Percentiles rank a stretch among this genome's conserved stretches.
phyloP scores from a whole-genome alignment of 2,113 vertebrate genomes.

The Nesogale talazaci region DNA sequence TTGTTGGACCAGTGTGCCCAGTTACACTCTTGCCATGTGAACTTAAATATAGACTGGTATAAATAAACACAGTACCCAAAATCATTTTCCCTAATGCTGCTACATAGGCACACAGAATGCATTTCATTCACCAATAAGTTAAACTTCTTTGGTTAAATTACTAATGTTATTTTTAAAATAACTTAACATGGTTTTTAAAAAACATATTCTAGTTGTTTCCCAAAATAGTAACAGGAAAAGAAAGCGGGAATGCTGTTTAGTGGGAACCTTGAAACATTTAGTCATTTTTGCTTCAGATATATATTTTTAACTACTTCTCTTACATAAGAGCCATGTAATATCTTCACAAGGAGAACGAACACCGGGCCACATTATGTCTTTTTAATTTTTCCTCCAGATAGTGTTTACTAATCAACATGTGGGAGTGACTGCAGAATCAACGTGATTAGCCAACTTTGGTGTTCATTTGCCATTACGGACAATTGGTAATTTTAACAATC shows the following conservation, averaged over 20 bases:
- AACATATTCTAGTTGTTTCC: conserved; percentile 69
- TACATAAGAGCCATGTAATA: conserved; percentile 80
- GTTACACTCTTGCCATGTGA: not conserved
- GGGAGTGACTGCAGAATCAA: conserved; percentile 75
- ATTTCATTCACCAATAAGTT: conserved; percentile 10
- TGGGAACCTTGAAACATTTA: conserved; percentile 70
- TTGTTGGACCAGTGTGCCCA: not conserved
- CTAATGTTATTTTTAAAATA: not conserved
- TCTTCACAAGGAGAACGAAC: conserved; percentile 81
- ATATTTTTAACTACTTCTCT: conserved; percentile 76
- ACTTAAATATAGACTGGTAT: conserved; percentile 40
- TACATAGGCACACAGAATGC: not conserved
- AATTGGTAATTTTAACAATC: conserved; percentile 87
- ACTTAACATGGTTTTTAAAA: conserved; percentile 58
- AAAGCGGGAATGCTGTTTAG: conserved; percentile 69
- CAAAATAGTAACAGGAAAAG: conserved; percentile 73
- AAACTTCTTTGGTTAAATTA: conserved; percentile 39
- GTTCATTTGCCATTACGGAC: conserved; percentile 82
- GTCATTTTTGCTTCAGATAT: conserved; percentile 68
- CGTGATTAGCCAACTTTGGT: conserved; percentile 72
- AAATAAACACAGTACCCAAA: conserved; percentile 37
- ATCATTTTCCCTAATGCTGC: not conserved
- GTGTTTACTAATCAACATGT: conserved; percentile 76
- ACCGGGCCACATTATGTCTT: conserved; percentile 65
- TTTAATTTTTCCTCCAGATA: conserved; percentile 84